These are phyloP conservation scores for Ooceraea biroi DNA, from an alignment of 1,140 invertebrate genomes.

Conservation along the genomic window DNA sequence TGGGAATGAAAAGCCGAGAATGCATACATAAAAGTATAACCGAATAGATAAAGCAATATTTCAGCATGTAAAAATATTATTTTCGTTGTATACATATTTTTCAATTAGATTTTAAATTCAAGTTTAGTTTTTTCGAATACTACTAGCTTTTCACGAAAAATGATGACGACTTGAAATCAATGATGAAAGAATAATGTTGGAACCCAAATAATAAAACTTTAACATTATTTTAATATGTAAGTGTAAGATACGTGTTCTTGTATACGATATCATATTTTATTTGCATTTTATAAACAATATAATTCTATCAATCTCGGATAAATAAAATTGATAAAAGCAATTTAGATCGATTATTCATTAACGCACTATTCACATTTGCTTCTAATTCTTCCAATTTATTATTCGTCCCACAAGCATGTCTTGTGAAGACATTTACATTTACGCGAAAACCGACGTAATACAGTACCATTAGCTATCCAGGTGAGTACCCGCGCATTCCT, in stretches of 20 bases:
- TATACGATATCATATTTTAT: too few species aligned
- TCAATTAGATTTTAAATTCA: not conserved
- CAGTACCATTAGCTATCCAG: slow-evolving; percentile 69
- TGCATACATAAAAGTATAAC: not conserved
- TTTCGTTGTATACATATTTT: not conserved
- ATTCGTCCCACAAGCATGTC: not conserved
- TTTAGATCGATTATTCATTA: not conserved
- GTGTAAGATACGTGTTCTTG: too few species aligned
- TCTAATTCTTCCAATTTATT: slow-evolving; percentile 42
- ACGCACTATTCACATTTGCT: not conserved
- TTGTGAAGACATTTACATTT: slow-evolving; percentile 41
- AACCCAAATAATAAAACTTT: not conserved
- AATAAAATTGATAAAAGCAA: not conserved
- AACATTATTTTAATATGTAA: not conserved
- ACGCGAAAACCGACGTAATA: slow-evolving; percentile 35
- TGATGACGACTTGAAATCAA: slow-evolving; percentile 1
- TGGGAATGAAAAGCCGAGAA: not conserved
- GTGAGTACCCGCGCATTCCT: slow-evolving; percentile 74
- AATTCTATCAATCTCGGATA: not conserved
- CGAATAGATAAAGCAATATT: not conserved
- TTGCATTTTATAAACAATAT: not conserved
- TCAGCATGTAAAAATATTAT: not conserved
- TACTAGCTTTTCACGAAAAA: not conserved
- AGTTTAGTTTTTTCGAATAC: not conserved
- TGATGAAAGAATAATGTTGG: not conserved